Percentiles rank a stretch among this genome's conserved stretches.
Evolutionary conservation across 2,888 invertebrate species (phyloP).

Genomic region (Drosophila phalerata): DNA sequence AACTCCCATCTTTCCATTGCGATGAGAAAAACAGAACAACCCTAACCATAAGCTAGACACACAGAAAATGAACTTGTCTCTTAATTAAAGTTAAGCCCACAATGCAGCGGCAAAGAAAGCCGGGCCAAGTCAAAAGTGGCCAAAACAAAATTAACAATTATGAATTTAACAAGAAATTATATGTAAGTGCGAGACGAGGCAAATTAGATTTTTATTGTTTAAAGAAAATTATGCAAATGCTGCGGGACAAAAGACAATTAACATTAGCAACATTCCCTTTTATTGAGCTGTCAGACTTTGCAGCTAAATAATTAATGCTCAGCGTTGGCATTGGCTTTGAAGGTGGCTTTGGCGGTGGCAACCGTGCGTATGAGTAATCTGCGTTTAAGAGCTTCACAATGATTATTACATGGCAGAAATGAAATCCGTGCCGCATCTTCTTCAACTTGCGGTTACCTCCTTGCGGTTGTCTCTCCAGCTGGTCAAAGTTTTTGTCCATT

Average conservation of each 20-base stretch:
- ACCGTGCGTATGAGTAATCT: slow-evolving; percentile 83
- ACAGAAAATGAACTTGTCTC: slow-evolving; percentile 68
- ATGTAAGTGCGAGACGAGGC: slow-evolving; percentile 47
- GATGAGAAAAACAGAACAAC: slow-evolving; percentile 12
- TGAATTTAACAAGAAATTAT: slow-evolving; percentile 85
- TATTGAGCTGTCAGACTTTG: slow-evolving; percentile 55
- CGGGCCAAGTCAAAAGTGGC: slow-evolving; percentile 48
- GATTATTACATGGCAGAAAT: slow-evolving; percentile 35
- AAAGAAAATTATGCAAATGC: slow-evolving; percentile 84
- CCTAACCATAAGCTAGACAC: slow-evolving; percentile 18
- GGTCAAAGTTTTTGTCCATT: slow-evolving; percentile 68
- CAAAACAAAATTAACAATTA: slow-evolving; percentile 79
- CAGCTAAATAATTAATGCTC: slow-evolving; percentile 65
- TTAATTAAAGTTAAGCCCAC: slow-evolving; percentile 85
- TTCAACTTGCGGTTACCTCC: slow-evolving; percentile 61
- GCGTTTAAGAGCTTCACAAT: slow-evolving; percentile 67
- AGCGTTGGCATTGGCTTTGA: not conserved
- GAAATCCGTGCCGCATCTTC: slow-evolving; percentile 46
- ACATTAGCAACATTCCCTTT: slow-evolving; percentile 57
- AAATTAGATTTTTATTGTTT: slow-evolving; percentile 84
- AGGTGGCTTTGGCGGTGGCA: slow-evolving; percentile 27
- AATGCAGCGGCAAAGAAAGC: slow-evolving; percentile 44
- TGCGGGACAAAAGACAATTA: slow-evolving; percentile 70
- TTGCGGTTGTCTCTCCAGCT: slow-evolving; percentile 59
- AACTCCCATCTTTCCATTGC: slow-evolving; percentile 10